These are phyloP conservation scores for Laspeyria flexula DNA, from an alignment of 2,888 invertebrate genomes.

Conservation along the genomic window DNA sequence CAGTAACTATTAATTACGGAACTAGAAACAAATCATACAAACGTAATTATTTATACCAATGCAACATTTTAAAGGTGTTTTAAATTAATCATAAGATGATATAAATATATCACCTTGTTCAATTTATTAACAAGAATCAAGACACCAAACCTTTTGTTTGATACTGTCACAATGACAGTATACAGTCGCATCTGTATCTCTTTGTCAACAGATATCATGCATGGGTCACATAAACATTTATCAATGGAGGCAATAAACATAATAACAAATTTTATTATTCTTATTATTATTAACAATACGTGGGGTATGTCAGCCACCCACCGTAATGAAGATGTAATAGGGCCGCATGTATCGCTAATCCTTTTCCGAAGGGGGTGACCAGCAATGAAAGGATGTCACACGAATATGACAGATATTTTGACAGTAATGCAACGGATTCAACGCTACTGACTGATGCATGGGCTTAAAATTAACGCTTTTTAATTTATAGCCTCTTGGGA, in stretches of 20 bases:
- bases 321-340: slow-evolving; percentile 86
- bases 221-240: slow-evolving; percentile 77
- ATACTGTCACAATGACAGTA: slow-evolving; percentile 37
- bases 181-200: slow-evolving; percentile 54
- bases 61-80: background rate
- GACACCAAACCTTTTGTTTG: slow-evolving; percentile 25
- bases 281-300: slow-evolving; percentile 63
- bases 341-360: slow-evolving; percentile 77
- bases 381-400: slow-evolving; percentile 80
- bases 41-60: too few relatives aligned
- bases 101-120: background rate
- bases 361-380: slow-evolving; percentile 80
- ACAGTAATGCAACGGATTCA: slow-evolving; percentile 83
- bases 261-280: slow-evolving; percentile 79
- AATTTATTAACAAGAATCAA: background rate
- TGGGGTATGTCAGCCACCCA: slow-evolving; percentile 77
- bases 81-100: background rate
- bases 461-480: slow-evolving; percentile 59
- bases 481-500: slow-evolving; percentile 32
- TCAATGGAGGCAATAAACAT: slow-evolving; percentile 73
- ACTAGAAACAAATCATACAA: too few relatives aligned
- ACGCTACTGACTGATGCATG: slow-evolving; percentile 51
- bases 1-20: too few relatives aligned
- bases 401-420: slow-evolving; percentile 85
- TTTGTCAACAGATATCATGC: slow-evolving; percentile 73